Conservation (phyloP, 2,113 vertebrate genomes). For the Myrmecophaga tridactyla region DNA sequence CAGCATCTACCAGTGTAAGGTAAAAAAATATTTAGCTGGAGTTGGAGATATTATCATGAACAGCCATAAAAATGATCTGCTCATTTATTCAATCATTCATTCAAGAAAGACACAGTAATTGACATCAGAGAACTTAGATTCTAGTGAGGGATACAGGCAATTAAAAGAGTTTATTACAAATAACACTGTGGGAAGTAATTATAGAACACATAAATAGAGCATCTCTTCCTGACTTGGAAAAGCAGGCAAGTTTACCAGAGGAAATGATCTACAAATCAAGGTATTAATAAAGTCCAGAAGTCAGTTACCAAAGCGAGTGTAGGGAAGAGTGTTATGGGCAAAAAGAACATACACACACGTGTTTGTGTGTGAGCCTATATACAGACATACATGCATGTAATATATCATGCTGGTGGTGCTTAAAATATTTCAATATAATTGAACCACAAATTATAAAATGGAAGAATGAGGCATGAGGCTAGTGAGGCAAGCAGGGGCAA, state of each 20-base stretch:
- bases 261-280: not conserved
- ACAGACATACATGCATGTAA: not conserved
- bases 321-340: not conserved
- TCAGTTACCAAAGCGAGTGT: not conserved
- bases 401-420: not conserved
- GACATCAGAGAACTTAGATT: not conserved
- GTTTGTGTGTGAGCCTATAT: not conserved
- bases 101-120: not conserved
- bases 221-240: not conserved
- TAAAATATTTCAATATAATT: not conserved
- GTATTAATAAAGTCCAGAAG: not conserved
- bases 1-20: not conserved
- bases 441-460: not conserved
- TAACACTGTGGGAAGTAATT: no score
- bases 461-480: not conserved
- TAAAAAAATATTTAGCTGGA: not conserved
- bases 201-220: not conserved
- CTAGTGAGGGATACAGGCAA: not conserved
- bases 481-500: not conserved
- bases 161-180: no score
- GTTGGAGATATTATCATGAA: not conserved
- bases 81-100: not conserved
- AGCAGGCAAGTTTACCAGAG: not conserved
- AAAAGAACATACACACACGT: not conserved
- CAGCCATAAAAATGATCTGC: not conserved